Conservation (phyloP, 2,888 invertebrate species). For the Entomobrya proxima region DNA sequence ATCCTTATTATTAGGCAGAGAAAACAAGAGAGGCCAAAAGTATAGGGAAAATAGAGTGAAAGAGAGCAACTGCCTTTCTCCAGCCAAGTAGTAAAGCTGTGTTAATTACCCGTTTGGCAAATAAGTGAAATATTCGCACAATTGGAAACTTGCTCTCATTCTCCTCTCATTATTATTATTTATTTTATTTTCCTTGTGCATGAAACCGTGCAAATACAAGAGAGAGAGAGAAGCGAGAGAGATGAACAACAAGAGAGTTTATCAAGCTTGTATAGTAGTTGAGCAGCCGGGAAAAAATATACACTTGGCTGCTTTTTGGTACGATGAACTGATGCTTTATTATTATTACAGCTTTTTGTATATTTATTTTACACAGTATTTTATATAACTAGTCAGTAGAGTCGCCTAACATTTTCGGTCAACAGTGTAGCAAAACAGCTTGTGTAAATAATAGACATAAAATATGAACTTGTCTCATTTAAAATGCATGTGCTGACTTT, state of each 20-base stretch:
- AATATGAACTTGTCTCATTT: conserved; percentile 17
- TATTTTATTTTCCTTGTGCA: neutral
- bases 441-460: neutral
- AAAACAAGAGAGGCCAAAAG: neutral
- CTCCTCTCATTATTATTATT: too few species aligned
- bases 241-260: neutral
- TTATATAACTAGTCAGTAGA: too few species aligned
- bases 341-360: too few species aligned
- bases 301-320: too few species aligned
- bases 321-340: too few species aligned
- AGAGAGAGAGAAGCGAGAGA: neutral
- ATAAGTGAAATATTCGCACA: conserved; percentile 25
- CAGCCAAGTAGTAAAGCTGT: neutral
- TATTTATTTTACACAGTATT: too few species aligned
- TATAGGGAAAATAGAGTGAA: neutral
- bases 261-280: neutral
- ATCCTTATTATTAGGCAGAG: neutral
- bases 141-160: neutral
- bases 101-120: conserved; percentile 23
- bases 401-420: too few species aligned
- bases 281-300: too few species aligned
- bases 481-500: conserved; percentile 13
- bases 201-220: conserved; percentile 2
- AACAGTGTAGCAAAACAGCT: too few species aligned
- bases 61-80: too few species aligned